Percentiles rank a stretch among this genome's conserved stretches.
These are phyloP conservation scores for Dreissena polymorpha DNA, from an alignment of 1,140 invertebrate species.

Conservation along the genomic window DNA sequence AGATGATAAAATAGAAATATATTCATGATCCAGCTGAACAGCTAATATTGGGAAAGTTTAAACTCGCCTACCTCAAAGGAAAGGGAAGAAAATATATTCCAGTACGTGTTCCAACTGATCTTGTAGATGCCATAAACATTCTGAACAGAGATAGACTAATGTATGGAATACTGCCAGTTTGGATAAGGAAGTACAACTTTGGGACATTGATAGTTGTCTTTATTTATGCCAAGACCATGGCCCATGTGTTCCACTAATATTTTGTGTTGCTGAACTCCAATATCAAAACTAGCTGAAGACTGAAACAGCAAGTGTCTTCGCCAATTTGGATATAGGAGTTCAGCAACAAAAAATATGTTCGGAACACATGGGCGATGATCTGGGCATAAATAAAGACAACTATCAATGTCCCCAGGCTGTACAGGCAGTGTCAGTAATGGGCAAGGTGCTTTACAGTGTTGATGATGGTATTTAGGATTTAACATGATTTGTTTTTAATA, in stretches of 20 bases:
- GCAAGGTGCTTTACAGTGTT: too few relatives aligned
- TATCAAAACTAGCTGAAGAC: slow-evolving; percentile 52
- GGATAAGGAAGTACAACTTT: too few relatives aligned
- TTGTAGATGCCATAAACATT: slow-evolving; percentile 30
- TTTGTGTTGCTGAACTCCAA: slow-evolving; percentile 19
- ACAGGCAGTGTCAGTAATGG: too few relatives aligned
- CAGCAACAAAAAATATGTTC: too few relatives aligned
- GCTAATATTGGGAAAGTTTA: slow-evolving; percentile 51
- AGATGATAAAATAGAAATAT: slow-evolving; percentile 33
- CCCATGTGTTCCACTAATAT: slow-evolving; percentile 55
- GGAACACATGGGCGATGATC: too few relatives aligned
- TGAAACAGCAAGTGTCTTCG: slow-evolving; percentile 30
- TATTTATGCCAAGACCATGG: slow-evolving; percentile 50
- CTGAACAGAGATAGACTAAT: slow-evolving; percentile 47
- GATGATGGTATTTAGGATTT: too few relatives aligned
- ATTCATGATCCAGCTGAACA: slow-evolving; percentile 56
- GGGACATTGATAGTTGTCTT: slow-evolving; percentile 50
- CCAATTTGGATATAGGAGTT: too few relatives aligned
- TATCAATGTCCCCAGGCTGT: too few relatives aligned
- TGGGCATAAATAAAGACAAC: too few relatives aligned
- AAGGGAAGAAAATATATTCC: slow-evolving; percentile 57
- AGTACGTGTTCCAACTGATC: slow-evolving; percentile 47
- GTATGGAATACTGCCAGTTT: slow-evolving; percentile 48
- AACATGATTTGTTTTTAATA: too few relatives aligned
- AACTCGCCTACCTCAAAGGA: slow-evolving; percentile 43